Evolutionary conservation across 2,113 vertebrate genomes (phyloP).

Genomic region (Laticauda colubrina): DNA sequence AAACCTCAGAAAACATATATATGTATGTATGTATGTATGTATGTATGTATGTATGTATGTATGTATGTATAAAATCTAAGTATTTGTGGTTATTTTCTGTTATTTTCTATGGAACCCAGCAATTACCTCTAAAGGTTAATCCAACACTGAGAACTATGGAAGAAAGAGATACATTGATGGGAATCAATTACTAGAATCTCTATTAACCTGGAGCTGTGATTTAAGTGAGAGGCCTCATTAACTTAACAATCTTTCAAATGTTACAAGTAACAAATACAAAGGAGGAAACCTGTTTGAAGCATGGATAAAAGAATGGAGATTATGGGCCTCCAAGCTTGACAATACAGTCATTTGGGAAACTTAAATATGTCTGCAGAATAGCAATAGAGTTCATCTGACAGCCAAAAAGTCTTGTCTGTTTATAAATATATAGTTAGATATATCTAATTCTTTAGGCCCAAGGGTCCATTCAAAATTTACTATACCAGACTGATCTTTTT

Average conservation of each 20-base stretch:
- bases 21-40: no score
- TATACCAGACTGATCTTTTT: background rate
- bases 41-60: no score
- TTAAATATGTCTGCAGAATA: background rate
- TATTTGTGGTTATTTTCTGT: background rate
- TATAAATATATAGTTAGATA: background rate
- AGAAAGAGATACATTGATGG: background rate
- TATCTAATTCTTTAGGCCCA: background rate
- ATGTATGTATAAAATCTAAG: background rate
- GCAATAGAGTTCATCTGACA: background rate
- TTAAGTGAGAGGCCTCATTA: background rate
- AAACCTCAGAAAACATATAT: no score
- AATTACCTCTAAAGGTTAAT: background rate
- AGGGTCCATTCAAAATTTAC: background rate
- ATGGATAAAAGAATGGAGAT: background rate
- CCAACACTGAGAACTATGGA: background rate
- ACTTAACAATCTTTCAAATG: background rate
- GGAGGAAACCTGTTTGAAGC: background rate
- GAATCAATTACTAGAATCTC: background rate
- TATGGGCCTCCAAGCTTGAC: background rate
- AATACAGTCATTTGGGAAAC: background rate
- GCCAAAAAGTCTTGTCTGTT: background rate
- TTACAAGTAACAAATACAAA: background rate
- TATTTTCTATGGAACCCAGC: background rate
- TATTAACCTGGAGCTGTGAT: background rate